Base-by-base conservation (phyloP, 2,888 invertebrate species). In the Trypoxylon attenuatum region DNA sequence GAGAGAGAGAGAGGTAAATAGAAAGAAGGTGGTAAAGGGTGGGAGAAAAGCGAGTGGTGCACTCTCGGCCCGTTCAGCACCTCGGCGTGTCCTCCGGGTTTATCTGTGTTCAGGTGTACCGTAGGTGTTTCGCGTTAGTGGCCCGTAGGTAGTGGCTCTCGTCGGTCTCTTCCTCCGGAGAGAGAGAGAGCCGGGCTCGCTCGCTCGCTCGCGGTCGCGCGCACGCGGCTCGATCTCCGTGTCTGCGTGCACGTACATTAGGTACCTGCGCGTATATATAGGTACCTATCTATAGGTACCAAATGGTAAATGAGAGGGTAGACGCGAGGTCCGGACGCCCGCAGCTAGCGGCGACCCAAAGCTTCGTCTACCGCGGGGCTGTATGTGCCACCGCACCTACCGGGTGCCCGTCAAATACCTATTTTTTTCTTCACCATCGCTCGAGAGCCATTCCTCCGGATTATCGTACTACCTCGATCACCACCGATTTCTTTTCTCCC, bases 261-360 rank as follows among this genome's bases (percentile, higher is more conserved):
- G 69, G 74, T 65, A 76, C 63, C 73, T 73, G 63, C 55, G 49
- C 75, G 74, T 75, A 70, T 78, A 77, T 73, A 77, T 78, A 78
- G 80, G 81, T 82, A 83, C 82, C 82, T 84, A 85, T 86, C 85
- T 86, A 86, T 86, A 86, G 85, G 84, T 86, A 86, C 85, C 84
- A 87, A 86, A 86, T 86, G 86, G 86, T 86, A 87, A 86, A 87
- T 86, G 86, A 87, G 86, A 83, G 86, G 86, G 81, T 87, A 82
- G 86, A 87, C 86, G 86, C 77, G 70, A 77, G 78, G 70, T 80
- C 82, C 85, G 86, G 86, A 87, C 84, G 84, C 70, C 80, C 82
- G 81, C 81, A 85, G 86, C 86, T 86, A 86, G 86, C 86, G 86
- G 86, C 86, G 83, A 86, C 86, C 86, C 84, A 86, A 86, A 86